Evolutionary conservation across 2,888 invertebrate genomes (phyloP).

Genomic region (Alloplasta piceator): DNA sequence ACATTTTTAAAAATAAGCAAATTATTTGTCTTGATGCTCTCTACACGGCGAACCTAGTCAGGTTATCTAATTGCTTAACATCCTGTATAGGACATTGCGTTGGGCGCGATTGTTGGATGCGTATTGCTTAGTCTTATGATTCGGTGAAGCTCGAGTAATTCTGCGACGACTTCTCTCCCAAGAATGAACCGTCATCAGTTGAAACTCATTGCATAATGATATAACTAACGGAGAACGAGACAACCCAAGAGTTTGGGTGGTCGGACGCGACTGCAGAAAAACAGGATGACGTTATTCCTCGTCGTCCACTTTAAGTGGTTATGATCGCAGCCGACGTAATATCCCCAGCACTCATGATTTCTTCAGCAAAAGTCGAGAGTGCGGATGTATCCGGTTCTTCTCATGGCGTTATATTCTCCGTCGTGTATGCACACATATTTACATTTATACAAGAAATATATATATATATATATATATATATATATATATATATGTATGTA

Average conservation of each 20-base stretch:
- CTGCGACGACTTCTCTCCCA: no score
- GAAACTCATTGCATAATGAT: neutral
- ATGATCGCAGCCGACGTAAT: neutral
- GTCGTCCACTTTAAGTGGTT: constrained; percentile 42
- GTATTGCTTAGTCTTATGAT: no score
- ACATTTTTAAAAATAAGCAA: no score
- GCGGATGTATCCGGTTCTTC: constrained; percentile 31
- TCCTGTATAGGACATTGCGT: no score
- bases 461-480: neutral
- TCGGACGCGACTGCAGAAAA: constrained; percentile 47
- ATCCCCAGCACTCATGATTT: constrained; percentile 14
- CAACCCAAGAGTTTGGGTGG: constrained; percentile 5
- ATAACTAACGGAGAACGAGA: constrained; percentile 15
- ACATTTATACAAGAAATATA: constrained; percentile 5
- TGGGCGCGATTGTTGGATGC: no score
- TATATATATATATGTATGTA: constrained; percentile 38
- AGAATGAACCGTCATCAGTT: neutral
- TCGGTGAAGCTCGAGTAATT: no score
- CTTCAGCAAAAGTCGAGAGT: constrained; percentile 35
- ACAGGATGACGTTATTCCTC: constrained; percentile 32
- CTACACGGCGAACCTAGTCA: no score
- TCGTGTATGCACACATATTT: constrained; percentile 1
- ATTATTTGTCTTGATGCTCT: no score
- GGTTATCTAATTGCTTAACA: no score
- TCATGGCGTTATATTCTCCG: constrained; percentile 36